Conservation (phyloP, 35 echinoderm and acorn worm species). For the Strongylocentrotus purpuratus region DNA sequence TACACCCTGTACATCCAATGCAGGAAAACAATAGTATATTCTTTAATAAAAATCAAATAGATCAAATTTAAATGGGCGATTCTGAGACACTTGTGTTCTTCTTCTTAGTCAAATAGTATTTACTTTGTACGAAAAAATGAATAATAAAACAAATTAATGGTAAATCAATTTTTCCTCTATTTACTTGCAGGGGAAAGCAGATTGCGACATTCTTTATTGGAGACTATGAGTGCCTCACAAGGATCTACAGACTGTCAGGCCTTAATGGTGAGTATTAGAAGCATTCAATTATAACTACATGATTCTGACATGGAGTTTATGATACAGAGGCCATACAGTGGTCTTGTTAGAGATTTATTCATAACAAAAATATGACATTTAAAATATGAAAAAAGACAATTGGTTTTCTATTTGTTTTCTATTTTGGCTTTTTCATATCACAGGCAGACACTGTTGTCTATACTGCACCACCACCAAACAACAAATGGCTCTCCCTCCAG, state of each 20-base stretch:
- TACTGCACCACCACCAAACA: not conserved
- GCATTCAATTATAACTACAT: too few species aligned
- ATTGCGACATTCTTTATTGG: conserved; percentile 40
- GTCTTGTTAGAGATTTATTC: not conserved
- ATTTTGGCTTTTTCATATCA: not conserved
- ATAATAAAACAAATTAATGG: too few species aligned
- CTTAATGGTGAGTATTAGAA: conserved; percentile 42
- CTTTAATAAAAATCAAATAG: not conserved
- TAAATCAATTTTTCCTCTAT: not conserved
- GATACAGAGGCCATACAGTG: not conserved
- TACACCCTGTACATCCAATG: too few species aligned
- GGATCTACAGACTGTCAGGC: conserved; percentile 48
- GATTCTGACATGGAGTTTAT: not conserved
- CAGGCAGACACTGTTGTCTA: not conserved
- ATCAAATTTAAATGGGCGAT: not conserved
- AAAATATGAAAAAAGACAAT: too few species aligned
- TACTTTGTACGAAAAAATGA: too few species aligned
- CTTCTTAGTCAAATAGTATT: too few species aligned
- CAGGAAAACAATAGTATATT: too few species aligned
- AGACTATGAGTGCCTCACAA: conserved; percentile 49
- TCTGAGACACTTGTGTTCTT: too few species aligned
- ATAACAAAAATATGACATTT: not conserved
- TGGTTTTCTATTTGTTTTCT: not conserved
- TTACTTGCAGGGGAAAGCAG: conserved; percentile 31
- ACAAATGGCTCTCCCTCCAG: not conserved